phyloP scores from a whole-genome alignment of 2,888 invertebrate species.

The Apamea monoglypha region DNA sequence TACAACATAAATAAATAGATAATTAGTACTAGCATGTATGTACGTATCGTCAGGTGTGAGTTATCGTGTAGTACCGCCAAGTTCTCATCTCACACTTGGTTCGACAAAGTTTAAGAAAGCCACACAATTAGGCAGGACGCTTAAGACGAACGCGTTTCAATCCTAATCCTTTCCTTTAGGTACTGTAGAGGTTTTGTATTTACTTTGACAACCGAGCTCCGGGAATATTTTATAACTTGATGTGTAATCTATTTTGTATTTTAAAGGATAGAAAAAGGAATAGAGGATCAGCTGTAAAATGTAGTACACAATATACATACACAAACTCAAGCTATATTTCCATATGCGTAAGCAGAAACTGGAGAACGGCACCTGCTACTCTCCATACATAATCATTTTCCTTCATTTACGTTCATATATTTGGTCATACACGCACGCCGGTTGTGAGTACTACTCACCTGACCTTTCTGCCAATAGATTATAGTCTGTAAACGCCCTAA shows the following conservation, averaged over 20 bases:
- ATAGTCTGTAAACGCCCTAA: neutral
- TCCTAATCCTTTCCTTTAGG: neutral
- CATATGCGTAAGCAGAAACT: neutral
- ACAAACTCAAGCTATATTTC: neutral
- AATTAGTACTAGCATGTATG: neutral
- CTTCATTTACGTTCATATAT: neutral
- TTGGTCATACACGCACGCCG: neutral
- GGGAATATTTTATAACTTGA: neutral
- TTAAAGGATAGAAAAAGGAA: neutral
- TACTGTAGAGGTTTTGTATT: neutral
- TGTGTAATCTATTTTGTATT: neutral
- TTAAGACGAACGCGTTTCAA: slow-evolving; percentile 30
- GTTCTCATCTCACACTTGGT: slow-evolving; percentile 19
- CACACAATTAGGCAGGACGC: slow-evolving; percentile 51
- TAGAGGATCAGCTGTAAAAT: neutral
- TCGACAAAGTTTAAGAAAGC: slow-evolving; percentile 53
- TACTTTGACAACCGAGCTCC: neutral
- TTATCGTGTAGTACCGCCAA: slow-evolving; percentile 16
- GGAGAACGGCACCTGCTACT: neutral
- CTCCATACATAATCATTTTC: neutral
- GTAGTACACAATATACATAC: neutral
- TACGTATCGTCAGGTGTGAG: slow-evolving; percentile 27
- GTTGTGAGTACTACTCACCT: neutral
- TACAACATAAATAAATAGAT: neutral
- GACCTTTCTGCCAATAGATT: neutral